A percentile compares a stretch with the other conserved stretches of the same genome.
Conservation (phyloP, 2,797 vertebrate species). For the Sciurus carolinensis region DNA sequence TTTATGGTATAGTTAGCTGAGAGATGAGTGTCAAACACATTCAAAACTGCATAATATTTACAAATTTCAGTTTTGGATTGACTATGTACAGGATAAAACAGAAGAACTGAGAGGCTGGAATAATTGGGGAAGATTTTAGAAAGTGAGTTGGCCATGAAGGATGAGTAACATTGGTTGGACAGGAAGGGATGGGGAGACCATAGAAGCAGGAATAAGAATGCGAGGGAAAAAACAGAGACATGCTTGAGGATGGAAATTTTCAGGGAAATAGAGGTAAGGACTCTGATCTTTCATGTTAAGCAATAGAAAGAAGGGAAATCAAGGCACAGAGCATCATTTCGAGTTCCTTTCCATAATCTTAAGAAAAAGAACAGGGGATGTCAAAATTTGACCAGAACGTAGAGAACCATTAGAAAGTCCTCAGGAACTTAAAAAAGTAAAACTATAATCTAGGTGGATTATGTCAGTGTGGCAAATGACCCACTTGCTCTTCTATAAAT, state of each 20-base stretch:
- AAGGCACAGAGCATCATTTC: not conserved
- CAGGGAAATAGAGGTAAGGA: not conserved
- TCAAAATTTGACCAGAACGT: not conserved
- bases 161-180: not conserved
- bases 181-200: not conserved
- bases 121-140: not conserved
- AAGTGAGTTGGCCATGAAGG: not conserved
- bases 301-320: not conserved
- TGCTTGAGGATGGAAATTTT: not conserved
- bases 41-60: not conserved
- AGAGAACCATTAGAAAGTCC: not conserved
- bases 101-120: accelerated
- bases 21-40: not conserved
- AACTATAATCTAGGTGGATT: not conserved
- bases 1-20: slow-evolving; percentile 18
- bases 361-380: not conserved
- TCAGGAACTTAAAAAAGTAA: not conserved
- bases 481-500: not conserved
- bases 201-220: not conserved
- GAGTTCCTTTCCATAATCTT: not conserved
- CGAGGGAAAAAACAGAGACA: not conserved
- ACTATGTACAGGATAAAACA: not conserved
- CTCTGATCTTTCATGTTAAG: not conserved
- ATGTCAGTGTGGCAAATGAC: not conserved
- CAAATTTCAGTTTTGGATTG: slow-evolving; percentile 6